phyloP scores from a whole-genome alignment of 2,113 vertebrate genomes.

The Oceanites oceanicus region DNA sequence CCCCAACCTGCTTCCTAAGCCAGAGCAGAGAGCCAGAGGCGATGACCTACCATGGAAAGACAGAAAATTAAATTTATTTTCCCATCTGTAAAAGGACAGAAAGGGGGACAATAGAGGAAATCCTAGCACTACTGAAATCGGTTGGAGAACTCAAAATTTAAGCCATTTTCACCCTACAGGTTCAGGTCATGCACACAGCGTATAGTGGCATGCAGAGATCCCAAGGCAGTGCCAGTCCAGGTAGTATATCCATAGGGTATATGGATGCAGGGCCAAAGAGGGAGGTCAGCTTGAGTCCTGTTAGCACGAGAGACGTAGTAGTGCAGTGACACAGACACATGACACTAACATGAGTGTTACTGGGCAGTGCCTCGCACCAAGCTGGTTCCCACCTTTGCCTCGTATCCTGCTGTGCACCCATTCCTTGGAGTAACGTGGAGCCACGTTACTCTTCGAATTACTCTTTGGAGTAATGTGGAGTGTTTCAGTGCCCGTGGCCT shows the following conservation, averaged over 20 bases:
- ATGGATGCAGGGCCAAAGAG: not conserved
- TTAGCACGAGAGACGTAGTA: not conserved
- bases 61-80: not conserved
- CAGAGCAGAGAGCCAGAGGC: not conserved
- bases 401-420: not conserved
- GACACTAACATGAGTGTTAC: not conserved
- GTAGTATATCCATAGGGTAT: not conserved
- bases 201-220: not conserved
- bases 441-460: no score
- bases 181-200: not conserved
- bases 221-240: not conserved
- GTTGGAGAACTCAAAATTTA: not conserved
- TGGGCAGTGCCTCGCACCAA: not conserved
- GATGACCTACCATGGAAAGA: not conserved
- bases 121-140: not conserved
- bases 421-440: not conserved
- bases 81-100: not conserved
- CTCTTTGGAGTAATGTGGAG: no score
- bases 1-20: not conserved
- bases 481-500: not conserved
- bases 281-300: not conserved
- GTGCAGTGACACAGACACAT: rapidly evolving
- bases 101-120: not conserved
- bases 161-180: not conserved
- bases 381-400: not conserved